A percentile compares a stretch with the other conserved stretches of the same genome.
Evolutionary conservation across 2,797 vertebrate genomes (phyloP).

Genomic region (Rhinella marina): DNA sequence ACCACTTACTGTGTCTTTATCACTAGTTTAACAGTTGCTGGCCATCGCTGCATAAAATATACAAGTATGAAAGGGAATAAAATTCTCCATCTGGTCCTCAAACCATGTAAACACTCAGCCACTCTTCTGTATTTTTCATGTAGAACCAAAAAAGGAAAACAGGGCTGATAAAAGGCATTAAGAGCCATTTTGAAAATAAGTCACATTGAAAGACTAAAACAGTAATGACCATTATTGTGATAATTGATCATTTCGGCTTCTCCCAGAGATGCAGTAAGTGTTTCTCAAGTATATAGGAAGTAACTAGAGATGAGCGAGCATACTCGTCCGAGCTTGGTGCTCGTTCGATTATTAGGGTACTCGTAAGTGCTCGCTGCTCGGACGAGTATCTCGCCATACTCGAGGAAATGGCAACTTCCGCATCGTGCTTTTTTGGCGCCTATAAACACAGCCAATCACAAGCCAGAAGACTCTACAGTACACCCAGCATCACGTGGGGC

Average conservation of each 20-base stretch:
- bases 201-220: conserved; percentile 28
- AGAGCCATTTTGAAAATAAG: conserved; percentile 37
- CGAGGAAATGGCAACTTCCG: too few species aligned
- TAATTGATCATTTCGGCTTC: conserved; percentile 37
- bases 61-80: not conserved
- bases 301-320: too few species aligned
- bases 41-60: not conserved
- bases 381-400: too few species aligned
- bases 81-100: not conserved
- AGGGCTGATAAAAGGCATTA: conserved; percentile 20
- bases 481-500: too few species aligned
- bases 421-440: too few species aligned
- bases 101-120: not conserved
- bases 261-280: conserved; percentile 26
- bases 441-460: too few species aligned
- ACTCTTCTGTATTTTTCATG: not conserved
- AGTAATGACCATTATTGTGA: conserved; percentile 31
- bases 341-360: too few species aligned
- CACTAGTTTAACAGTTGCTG: not conserved
- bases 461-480: too few species aligned
- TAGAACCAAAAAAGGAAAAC: not conserved
- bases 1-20: not conserved
- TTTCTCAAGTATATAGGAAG: conserved; percentile 20
- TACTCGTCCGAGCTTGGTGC: too few species aligned
- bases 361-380: too few species aligned